phyloP scores from a whole-genome alignment of 2,888 invertebrate species.

The Catonia carolina region DNA sequence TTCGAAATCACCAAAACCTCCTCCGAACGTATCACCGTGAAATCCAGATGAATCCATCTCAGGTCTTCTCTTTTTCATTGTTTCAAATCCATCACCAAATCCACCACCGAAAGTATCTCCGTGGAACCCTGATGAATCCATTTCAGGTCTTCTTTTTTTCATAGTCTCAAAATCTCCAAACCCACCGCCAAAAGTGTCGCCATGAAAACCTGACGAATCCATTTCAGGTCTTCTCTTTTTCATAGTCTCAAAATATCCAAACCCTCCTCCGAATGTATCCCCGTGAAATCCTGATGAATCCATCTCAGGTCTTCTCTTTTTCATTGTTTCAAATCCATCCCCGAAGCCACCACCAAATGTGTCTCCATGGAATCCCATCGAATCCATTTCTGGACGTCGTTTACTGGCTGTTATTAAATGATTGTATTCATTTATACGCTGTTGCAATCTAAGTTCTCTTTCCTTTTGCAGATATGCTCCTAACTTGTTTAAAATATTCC shows the following conservation, averaged over 20 bases:
- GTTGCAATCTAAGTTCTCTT: background rate
- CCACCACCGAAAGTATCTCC: slow-evolving; percentile 37
- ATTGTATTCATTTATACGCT: no score
- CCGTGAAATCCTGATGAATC: slow-evolving; percentile 38
- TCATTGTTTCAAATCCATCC: slow-evolving; percentile 37
- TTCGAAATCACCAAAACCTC: slow-evolving; percentile 38
- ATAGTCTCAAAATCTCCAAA: slow-evolving; percentile 38
- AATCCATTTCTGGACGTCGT: slow-evolving; percentile 29
- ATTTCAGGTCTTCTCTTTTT: slow-evolving; percentile 32
- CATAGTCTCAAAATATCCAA: slow-evolving; percentile 37
- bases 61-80: slow-evolving; percentile 38
- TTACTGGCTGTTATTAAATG: slow-evolving; percentile 18
- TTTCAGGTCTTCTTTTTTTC: slow-evolving; percentile 34
- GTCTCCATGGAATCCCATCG: slow-evolving; percentile 34
- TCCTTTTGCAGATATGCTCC: background rate
- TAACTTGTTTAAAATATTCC: background rate
- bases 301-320: slow-evolving; percentile 33
- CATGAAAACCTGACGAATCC: slow-evolving; percentile 37
- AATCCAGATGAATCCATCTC: slow-evolving; percentile 38
- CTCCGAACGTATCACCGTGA: slow-evolving; percentile 38
- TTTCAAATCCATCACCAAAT: slow-evolving; percentile 40
- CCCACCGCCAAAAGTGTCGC: slow-evolving; percentile 36
- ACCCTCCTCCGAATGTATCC: slow-evolving; percentile 37
- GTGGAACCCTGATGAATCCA: slow-evolving; percentile 37
- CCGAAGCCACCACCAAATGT: slow-evolving; percentile 34